Conservation (phyloP, 2,113 vertebrate genomes). For the Lophochroa leadbeateri region DNA sequence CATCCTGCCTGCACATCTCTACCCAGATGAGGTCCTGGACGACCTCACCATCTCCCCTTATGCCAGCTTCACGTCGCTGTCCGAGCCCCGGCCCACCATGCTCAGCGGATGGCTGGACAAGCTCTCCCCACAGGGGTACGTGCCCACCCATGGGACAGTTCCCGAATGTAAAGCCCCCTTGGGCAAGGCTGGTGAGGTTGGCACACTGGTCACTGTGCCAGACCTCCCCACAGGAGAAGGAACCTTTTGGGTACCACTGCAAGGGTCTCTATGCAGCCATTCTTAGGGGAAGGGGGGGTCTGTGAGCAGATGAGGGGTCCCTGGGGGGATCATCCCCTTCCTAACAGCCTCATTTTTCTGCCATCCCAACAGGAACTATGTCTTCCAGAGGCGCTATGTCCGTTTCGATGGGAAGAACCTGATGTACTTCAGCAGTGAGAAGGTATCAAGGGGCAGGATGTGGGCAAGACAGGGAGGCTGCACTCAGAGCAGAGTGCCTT, state of each 20-base stretch:
- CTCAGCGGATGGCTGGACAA: conserved; percentile 95
- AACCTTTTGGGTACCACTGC: not conserved
- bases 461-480: not conserved
- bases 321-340: not conserved
- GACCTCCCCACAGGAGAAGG: not conserved
- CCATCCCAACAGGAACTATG: conserved; percentile 85
- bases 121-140: conserved; percentile 94
- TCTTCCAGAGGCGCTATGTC: conserved; percentile 95
- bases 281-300: not conserved
- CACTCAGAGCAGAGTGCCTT: not conserved
- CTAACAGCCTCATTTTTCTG: not conserved
- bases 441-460: conserved; percentile 73
- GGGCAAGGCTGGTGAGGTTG: not conserved
- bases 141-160: not conserved
- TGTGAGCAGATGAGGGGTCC: not conserved
- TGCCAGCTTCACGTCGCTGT: conserved; percentile 88
- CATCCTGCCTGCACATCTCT: conserved; percentile 71
- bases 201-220: not conserved
- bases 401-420: conserved; percentile 93
- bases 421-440: conserved; percentile 94
- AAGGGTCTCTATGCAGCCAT: not conserved
- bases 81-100: conserved; percentile 80
- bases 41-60: conserved; percentile 95
- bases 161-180: not conserved
- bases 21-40: conserved; percentile 78